Evolutionary conservation across 2,113 vertebrate genomes (phyloP).

Genomic region (Callospermophilus lateralis): DNA sequence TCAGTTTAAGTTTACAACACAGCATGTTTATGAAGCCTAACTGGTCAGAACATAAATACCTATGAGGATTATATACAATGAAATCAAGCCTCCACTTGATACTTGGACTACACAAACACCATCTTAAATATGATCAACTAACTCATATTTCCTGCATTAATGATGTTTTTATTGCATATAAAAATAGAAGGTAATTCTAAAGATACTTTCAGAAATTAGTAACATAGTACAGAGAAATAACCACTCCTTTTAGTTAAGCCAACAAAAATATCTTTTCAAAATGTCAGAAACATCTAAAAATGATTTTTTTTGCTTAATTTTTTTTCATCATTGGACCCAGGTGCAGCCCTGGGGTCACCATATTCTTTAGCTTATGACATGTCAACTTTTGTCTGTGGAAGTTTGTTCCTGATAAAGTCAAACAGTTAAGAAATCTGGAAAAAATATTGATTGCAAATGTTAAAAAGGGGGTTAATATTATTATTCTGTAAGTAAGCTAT

Average conservation of each 20-base stretch:
- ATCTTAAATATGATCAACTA: background rate
- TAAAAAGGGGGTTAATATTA: background rate
- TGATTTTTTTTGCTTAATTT: conserved; percentile 66
- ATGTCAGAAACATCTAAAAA: conserved; percentile 65
- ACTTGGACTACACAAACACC: background rate
- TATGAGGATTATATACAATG: background rate
- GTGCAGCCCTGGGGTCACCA: background rate
- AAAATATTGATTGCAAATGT: background rate
- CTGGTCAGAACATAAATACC: background rate
- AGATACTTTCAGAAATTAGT: conserved; percentile 61
- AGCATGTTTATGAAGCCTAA: background rate
- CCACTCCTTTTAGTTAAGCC: conserved; percentile 26
- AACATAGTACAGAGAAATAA: background rate
- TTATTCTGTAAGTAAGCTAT: conserved; percentile 18
- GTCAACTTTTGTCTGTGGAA: conserved; percentile 27
- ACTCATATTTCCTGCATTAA: background rate
- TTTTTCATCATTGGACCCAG: conserved; percentile 49
- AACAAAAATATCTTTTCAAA: conserved; percentile 71
- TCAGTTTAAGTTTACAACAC: background rate
- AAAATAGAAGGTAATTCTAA: background rate
- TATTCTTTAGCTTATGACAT: conserved; percentile 37
- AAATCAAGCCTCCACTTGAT: background rate
- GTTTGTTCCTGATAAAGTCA: conserved; percentile 31
- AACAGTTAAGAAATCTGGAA: conserved; percentile 23
- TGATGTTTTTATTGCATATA: background rate